These are phyloP conservation scores for Heteromormyrus szaboi DNA, from an alignment of 2,797 vertebrate genomes.

Conservation along the genomic window DNA sequence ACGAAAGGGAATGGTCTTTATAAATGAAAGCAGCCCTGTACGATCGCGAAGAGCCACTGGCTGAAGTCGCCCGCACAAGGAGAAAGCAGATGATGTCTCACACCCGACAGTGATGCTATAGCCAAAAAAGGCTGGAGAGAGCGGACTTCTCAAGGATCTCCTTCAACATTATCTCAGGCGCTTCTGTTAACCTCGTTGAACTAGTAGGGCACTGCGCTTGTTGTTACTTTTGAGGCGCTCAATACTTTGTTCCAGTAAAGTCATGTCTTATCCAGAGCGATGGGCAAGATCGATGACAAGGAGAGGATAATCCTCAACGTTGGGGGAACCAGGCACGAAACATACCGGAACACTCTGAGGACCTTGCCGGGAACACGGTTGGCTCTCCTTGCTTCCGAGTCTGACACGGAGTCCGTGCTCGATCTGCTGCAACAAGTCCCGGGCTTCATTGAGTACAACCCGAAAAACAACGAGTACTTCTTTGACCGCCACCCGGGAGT, in stretches of 20 bases:
- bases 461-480: conserved; percentile 80
- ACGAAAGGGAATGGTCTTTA: conserved; percentile 43
- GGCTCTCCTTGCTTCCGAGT: conserved; percentile 83
- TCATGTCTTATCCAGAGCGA: conserved; percentile 87
- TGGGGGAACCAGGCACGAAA: conserved; percentile 89
- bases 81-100: conserved; percentile 20
- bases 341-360: conserved; percentile 85
- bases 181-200: conserved; percentile 31
- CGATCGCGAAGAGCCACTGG: conserved; percentile 32
- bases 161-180: conserved; percentile 26
- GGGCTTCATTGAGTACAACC: conserved; percentile 73
- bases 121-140: conserved; percentile 27
- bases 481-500: conserved; percentile 93
- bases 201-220: conserved; percentile 30
- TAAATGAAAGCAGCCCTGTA: conserved; percentile 21
- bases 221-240: conserved; percentile 46
- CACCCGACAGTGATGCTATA: conserved; percentile 26
- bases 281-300: conserved; percentile 91
- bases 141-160: conserved; percentile 33
- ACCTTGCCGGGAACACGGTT: conserved; percentile 87
- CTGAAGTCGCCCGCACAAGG: conserved; percentile 37
- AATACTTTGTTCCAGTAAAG: conserved; percentile 52
- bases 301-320: conserved; percentile 98
- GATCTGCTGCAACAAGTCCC: conserved; percentile 72
- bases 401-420: conserved; percentile 67